Base-by-base conservation (phyloP, 2,113 vertebrate species). In the Rallus limicola region DNA sequence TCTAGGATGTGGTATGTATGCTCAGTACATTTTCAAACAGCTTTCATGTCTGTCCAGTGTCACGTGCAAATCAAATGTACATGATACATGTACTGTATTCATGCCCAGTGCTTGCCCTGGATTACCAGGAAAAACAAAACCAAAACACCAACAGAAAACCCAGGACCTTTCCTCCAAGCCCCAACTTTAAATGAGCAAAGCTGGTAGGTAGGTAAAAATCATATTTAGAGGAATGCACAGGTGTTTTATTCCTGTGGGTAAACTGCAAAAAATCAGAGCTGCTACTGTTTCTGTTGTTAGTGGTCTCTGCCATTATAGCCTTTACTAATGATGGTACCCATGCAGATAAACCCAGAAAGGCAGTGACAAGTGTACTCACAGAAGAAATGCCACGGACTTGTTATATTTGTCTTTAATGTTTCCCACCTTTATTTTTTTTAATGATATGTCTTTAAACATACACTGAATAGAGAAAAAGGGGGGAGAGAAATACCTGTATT, bases 401-500 rank as follows among this genome's bases (percentile, higher is more conserved):
- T 60, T 86, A 72, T 1, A 3, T 38, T 38, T 81, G 29, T 26
- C 46, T 78, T 59, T 23, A 23, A 13, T 18, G 13, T 40, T 82
- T 75, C 28, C n/a, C 25, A 55, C 5, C 7, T 33, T 4, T 5
- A 4, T 6, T 88, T 86, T 48, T 31, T 0, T 14, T 50, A 78
- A 78, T 31, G 0, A 65, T 13, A 2, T 14, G 16, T 25, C 64
- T 86, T 48, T 29, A 70, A 28, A 77, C 4, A 28, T 42, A 58
- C 4, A 21, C 6, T 42, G 13, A 14, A 25, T 5, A 26, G 17
- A 13, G 14, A 62, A 13, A 62, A 13, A 64, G 34, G 86, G 24
- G 4, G 19, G 34, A 59, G 29, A 86, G 25, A 65, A 11, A 75
- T 98, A 99, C 99, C 99, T 88, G 99, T 99, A 98, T 99, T 99